Evolutionary conservation across 2,113 vertebrate genomes (phyloP).

Genomic region (Sceloporus undulatus): DNA sequence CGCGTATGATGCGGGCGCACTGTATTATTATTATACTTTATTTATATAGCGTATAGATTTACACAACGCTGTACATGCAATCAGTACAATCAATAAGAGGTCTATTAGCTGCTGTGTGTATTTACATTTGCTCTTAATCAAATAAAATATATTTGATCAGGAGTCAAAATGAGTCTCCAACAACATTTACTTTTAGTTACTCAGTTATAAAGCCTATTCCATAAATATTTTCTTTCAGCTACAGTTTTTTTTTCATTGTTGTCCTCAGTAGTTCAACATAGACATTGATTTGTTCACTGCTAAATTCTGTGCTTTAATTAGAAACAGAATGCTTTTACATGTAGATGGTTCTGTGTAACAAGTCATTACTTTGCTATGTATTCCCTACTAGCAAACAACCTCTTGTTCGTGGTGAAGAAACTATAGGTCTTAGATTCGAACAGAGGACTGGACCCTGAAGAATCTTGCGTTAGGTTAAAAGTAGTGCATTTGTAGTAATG

Average conservation of each 20-base stretch:
- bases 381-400: neutral
- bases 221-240: neutral
- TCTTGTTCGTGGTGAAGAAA: neutral
- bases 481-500: too few relatives aligned
- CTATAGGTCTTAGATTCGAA: too few relatives aligned
- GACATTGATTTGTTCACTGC: neutral
- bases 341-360: constrained; percentile 27
- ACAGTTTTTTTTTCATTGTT: constrained; percentile 16
- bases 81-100: too few relatives aligned
- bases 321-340: neutral
- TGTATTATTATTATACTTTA: too few relatives aligned
- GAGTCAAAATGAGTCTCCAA: constrained; percentile 16
- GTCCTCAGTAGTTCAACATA: neutral
- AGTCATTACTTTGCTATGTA: neutral
- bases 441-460: too few relatives aligned
- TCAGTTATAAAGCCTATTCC: neutral
- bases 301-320: constrained; percentile 27
- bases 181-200: neutral
- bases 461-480: too few relatives aligned
- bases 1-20: too few relatives aligned
- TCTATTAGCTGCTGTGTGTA: too few relatives aligned
- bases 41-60: too few relatives aligned
- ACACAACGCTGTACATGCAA: too few relatives aligned
- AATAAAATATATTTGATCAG: constrained; percentile 9
- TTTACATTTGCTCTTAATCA: neutral